A percentile compares a stretch with the other conserved stretches of the same genome.
Evolutionary conservation across 1,140 invertebrate genomes (phyloP).

Genomic region (Drosophila cardini): DNA sequence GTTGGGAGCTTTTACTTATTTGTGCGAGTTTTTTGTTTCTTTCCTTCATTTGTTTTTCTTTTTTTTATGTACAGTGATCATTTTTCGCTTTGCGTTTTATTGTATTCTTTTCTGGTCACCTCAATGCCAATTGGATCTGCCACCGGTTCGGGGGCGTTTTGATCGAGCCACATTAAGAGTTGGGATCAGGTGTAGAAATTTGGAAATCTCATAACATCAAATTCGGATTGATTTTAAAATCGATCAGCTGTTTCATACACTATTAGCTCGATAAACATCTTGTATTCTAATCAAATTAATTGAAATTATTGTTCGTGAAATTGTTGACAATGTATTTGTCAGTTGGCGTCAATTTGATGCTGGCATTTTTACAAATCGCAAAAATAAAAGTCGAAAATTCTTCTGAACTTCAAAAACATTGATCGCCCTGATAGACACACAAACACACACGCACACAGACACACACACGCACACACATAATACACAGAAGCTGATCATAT

Average conservation of each 20-base stretch:
- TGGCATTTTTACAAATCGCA: constrained; percentile 47
- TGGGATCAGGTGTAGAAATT: neutral
- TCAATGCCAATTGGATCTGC: constrained; percentile 80
- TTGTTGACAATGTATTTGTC: constrained; percentile 25
- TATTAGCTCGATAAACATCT: neutral
- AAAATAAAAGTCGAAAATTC: constrained; percentile 50
- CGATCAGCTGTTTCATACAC: neutral
- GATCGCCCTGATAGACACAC: constrained; percentile 26
- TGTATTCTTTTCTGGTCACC: constrained; percentile 71
- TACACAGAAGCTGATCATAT: neutral
- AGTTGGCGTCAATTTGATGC: constrained; percentile 41
- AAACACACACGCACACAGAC: constrained; percentile 16
- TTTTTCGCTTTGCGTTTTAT: constrained; percentile 75
- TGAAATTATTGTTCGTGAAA: constrained; percentile 2
- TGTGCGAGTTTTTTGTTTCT: constrained; percentile 51
- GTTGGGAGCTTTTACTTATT: constrained; percentile 58
- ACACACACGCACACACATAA: constrained; percentile 4
- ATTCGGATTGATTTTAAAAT: neutral
- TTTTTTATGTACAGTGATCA: constrained; percentile 66
- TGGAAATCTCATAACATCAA: neutral
- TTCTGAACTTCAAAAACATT: constrained; percentile 72
- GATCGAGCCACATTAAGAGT: constrained; percentile 12
- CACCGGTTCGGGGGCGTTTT: constrained; percentile 45
- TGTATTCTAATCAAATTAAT: constrained; percentile 1
- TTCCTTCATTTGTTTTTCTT: constrained; percentile 57